A percentile compares a stretch with the other conserved stretches of the same genome.
Conservation (phyloP, 2,888 invertebrate genomes). For the Volucella zonaria region DNA sequence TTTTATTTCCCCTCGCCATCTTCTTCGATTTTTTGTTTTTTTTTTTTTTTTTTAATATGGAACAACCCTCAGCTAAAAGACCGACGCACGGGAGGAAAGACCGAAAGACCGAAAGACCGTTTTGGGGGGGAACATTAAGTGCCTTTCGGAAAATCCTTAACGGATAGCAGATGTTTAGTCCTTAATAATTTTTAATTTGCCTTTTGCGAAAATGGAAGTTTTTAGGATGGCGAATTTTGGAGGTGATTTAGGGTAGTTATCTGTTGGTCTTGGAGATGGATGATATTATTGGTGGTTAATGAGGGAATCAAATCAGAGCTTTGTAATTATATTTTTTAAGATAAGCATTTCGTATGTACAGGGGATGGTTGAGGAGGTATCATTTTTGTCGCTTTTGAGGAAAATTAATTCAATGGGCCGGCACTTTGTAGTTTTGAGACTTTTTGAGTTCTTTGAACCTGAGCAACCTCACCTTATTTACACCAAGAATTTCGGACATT, state of each 20-base stretch:
- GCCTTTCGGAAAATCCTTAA: constrained; percentile 15
- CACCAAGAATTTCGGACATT: no score
- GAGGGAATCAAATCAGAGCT: constrained; percentile 11
- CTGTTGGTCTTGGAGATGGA: constrained; percentile 1
- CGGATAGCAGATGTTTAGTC: constrained; percentile 38
- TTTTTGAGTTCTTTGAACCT: no score
- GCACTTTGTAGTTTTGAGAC: no score
- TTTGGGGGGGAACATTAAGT: constrained; percentile 24
- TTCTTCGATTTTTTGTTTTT: neutral
- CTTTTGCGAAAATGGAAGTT: constrained; percentile 2
- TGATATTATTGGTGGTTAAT: constrained; percentile 14
- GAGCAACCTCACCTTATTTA: no score
- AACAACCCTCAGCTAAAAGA: no score
- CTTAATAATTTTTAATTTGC: constrained; percentile 30
- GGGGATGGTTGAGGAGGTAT: no score
- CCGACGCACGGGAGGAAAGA: neutral
- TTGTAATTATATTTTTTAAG: constrained; percentile 7
- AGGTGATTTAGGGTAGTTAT: constrained; percentile 27
- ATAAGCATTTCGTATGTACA: no score
- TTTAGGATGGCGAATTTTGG: constrained; percentile 3
- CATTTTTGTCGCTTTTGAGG: no score
- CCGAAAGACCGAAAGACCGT: neutral
- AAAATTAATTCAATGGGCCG: no score
- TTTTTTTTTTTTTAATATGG: no score
- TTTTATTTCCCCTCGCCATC: neutral